Evolutionary conservation across 2,113 vertebrate genomes (phyloP).

Genomic region (Melospiza melodia): DNA sequence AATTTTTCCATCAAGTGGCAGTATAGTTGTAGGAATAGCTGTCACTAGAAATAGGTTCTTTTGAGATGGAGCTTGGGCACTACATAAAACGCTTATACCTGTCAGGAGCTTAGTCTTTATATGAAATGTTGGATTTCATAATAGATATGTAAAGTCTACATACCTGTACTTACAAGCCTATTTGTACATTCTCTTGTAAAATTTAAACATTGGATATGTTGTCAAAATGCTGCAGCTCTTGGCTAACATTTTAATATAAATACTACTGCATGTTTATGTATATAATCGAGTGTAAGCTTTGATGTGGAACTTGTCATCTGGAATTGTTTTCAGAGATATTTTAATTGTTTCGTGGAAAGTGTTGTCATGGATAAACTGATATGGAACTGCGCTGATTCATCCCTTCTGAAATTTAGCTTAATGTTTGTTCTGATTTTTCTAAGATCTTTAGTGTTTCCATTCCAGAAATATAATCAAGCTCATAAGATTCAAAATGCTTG

Average conservation of each 20-base stretch:
- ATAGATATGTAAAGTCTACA: not conserved
- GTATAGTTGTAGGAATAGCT: not conserved
- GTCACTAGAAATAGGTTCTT: not conserved
- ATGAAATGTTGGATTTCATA: not conserved
- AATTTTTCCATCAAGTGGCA: not conserved
- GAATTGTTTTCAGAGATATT: constrained; percentile 21
- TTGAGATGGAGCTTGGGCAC: not conserved
- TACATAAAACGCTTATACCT: not conserved
- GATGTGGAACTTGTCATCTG: constrained; percentile 44
- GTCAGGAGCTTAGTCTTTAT: not conserved
- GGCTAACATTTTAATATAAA: not conserved
- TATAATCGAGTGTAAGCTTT: not conserved
- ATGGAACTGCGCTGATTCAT: not conserved
- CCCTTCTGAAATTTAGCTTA: not conserved
- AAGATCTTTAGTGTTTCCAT: not conserved
- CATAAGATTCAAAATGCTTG: not conserved
- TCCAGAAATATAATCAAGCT: not conserved
- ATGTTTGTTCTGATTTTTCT: not conserved
- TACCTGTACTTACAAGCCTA: not conserved
- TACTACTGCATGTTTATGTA: not conserved
- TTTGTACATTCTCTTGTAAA: not conserved
- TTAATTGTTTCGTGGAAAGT: constrained; percentile 1
- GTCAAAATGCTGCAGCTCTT: not conserved
- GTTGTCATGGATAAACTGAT: constrained; percentile 2
- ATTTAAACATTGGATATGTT: not conserved